Conservation (phyloP, 2,113 vertebrate species). For the Pandion haliaetus region DNA sequence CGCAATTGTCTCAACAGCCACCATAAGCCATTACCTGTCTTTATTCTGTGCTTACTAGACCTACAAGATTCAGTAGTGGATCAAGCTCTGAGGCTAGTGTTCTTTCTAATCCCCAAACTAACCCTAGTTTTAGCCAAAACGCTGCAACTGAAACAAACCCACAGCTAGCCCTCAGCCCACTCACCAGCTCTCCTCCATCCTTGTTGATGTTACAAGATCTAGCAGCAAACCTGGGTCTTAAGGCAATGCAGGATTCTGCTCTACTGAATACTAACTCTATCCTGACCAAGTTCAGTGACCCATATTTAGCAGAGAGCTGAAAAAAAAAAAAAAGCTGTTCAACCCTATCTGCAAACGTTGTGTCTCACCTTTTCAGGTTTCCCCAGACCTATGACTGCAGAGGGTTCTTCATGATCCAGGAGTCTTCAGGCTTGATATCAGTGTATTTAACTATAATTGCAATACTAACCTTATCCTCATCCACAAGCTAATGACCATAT, state of each 20-base stretch:
- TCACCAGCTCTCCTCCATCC: background rate
- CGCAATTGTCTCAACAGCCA: background rate
- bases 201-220: background rate
- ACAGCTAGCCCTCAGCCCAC: background rate
- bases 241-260: background rate
- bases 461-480: background rate
- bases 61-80: background rate
- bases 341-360: background rate
- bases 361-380: background rate
- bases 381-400: background rate
- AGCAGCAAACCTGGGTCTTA: background rate
- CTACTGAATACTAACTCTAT: background rate
- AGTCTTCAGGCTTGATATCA: background rate
- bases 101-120: background rate
- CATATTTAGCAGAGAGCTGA: background rate
- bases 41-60: background rate
- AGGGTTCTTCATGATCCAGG: background rate
- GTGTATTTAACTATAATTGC: background rate
- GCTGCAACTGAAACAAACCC: background rate
- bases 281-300: background rate
- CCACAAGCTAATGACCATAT: background rate
- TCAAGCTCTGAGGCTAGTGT: background rate
- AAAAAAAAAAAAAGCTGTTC: background rate
- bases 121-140: background rate
- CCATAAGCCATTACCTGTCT: background rate